These are phyloP conservation scores for Chaetodon auriga DNA, from an alignment of 2,113 vertebrate species.

Conservation along the genomic window DNA sequence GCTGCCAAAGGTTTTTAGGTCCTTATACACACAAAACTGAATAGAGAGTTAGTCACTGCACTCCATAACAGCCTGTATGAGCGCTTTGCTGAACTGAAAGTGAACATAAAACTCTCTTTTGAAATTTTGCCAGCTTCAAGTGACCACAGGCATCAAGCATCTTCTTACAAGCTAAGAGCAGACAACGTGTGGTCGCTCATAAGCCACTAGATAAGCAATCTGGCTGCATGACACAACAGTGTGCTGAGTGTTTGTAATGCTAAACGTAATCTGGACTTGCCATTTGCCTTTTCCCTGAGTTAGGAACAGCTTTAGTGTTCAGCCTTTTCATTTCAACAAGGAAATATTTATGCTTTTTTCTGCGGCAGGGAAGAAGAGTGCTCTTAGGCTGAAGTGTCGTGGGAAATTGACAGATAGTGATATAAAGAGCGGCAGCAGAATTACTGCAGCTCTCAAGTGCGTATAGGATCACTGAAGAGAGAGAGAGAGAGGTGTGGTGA, in stretches of 20 bases:
- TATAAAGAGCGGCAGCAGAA: conserved; percentile 9
- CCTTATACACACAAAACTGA: neutral
- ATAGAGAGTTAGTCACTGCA: neutral
- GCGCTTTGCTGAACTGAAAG: neutral
- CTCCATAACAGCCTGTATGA: neutral
- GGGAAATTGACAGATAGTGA: conserved; percentile 30
- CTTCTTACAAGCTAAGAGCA: neutral
- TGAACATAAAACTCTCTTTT: neutral
- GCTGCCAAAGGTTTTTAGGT: neutral
- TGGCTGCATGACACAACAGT: neutral
- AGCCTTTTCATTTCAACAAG: conserved; percentile 11
- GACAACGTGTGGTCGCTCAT: too few species aligned
- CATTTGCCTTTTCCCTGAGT: neutral
- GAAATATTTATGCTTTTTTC: neutral
- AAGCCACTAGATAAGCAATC: neutral
- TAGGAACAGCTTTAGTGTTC: neutral
- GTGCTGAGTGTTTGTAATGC: neutral
- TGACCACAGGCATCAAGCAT: neutral
- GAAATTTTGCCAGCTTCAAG: too few species aligned
- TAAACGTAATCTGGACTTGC: neutral
- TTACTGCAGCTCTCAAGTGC: conserved; percentile 5
- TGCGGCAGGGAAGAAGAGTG: conserved; percentile 3
- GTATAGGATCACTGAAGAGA: neutral
- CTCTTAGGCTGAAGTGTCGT: neutral
- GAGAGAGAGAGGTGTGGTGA: neutral